A percentile compares a stretch with the other conserved stretches of the same genome.
phyloP scores from a whole-genome alignment of 2,797 vertebrate genomes.

The Falco columbarius region DNA sequence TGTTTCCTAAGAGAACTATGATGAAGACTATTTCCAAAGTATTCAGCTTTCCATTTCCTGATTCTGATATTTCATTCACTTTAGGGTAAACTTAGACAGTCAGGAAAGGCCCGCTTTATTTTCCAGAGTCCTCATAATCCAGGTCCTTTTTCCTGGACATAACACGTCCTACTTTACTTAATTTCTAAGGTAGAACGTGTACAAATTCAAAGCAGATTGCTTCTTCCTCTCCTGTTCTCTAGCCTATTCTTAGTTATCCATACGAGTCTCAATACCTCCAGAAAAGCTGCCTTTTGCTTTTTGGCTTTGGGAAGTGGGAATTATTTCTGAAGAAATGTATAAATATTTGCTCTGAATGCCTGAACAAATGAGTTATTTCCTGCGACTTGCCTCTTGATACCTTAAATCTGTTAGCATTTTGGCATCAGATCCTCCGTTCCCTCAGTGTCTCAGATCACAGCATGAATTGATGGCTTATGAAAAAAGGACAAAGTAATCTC shows the following conservation, averaged over 20 bases:
- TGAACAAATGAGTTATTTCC: conserved; percentile 68
- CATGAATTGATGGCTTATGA: neutral
- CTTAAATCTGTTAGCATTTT: conserved; percentile 62
- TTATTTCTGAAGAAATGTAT: conserved; percentile 59
- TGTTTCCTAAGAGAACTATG: neutral
- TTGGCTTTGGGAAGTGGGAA: conserved; percentile 43
- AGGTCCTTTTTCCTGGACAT: neutral
- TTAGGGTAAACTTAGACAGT: neutral
- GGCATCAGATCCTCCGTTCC: conserved; percentile 15
- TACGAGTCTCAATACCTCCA: neutral
- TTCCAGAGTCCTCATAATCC: neutral
- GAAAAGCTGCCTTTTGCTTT: conserved; percentile 31
- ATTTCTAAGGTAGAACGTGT: neutral
- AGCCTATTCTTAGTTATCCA: conserved; percentile 29
- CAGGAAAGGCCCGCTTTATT: neutral
- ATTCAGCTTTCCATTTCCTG: conserved; percentile 30
- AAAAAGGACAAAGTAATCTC: conserved; percentile 40
- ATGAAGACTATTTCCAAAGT: conserved; percentile 22
- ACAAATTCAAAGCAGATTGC: conserved; percentile 1
- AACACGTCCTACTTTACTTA: neutral
- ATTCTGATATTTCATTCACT: conserved; percentile 3
- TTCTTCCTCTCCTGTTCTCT: conserved; percentile 7
- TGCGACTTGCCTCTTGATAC: conserved; percentile 45
- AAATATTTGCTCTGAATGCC: conserved; percentile 61
- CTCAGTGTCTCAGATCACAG: conserved; percentile 6